Conservation (phyloP, 2,888 invertebrate genomes). For the Ceramica pisi region DNA sequence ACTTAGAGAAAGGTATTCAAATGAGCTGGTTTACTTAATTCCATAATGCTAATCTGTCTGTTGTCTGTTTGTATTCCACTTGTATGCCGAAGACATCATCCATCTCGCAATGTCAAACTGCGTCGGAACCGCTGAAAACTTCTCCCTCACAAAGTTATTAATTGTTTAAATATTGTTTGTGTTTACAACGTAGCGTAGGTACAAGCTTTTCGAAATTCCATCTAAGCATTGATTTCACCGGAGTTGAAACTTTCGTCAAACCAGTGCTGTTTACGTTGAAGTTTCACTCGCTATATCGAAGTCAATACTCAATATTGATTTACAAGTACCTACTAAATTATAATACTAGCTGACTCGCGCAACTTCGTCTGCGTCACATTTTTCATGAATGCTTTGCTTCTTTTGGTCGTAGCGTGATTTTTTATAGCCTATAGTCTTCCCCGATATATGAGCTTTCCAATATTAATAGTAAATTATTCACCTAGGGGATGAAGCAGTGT, state of each 20-base stretch:
- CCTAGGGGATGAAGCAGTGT: too few species aligned
- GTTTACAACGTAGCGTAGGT: neutral
- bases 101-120: conserved; percentile 18
- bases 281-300: neutral
- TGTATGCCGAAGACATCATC: conserved; percentile 7
- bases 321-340: neutral
- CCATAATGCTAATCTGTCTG: conserved; percentile 3
- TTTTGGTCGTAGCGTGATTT: too few species aligned
- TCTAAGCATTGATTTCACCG: neutral
- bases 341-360: neutral
- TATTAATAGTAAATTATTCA: too few species aligned
- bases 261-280: neutral
- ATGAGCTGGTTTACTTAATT: conserved; percentile 20
- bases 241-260: neutral
- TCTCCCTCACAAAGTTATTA: conserved; percentile 16
- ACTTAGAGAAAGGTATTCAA: neutral
- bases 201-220: neutral
- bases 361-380: too few species aligned
- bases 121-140: conserved; percentile 1
- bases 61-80: conserved; percentile 14
- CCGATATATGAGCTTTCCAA: too few species aligned
- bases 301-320: neutral
- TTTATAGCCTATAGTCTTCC: too few species aligned
- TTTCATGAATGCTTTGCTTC: too few species aligned
- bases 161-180: conserved; percentile 20